Evolutionary conservation across 2,888 invertebrate species (phyloP), one percentile per base, ranked within the genome.

Genomic region (Campoletis raptor): DNA sequence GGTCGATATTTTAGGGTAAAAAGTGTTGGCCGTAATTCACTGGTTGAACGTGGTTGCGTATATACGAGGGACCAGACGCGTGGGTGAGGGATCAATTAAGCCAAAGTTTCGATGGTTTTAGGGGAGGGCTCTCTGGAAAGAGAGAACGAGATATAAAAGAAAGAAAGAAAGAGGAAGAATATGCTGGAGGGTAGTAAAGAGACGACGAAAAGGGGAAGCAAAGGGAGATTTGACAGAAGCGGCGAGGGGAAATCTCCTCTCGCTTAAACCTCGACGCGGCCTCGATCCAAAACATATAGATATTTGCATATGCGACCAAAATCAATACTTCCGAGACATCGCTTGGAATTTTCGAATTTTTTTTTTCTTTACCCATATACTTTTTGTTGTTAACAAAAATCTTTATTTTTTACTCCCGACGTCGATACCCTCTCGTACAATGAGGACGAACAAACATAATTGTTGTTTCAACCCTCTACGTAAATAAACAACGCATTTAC

Each of bases 1-100:
- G 85, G 80, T 85, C 85, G 85, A 85, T 85, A 85, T 80, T 85
- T 76, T 45, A 40, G 42, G 73, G 74, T 52, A 64, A 70, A 64
- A 52, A 37, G 45, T 67, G 64, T 61, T 70, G 74, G 7, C 37
- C 48, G 48, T 64, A 69, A 82, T 78, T 40, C 66, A 79, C 24
- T 42, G 76, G 82, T 74, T 69, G 9, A 24, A 57, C 66, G 24
- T 12, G 10, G 24, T 12, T 10, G 40, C 24, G 70, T 30, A n/a
- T n/a, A n/a, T n/a, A 42, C 48, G 21, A 66, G 64, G 66, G 45
- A 76, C 52, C 74, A 54, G 67, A 8, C 54, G 24, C 45, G 66
- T 74, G 24, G 61, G 40, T 15, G 76, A 82, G 69, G 70, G 82
- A 76, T 80, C 64, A 83, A 85, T 85, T 83, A 85, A 83, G n/a